Evolutionary conservation across 1,140 invertebrate species (phyloP), one percentile per base, ranked within the genome.

Genomic region (Papilio dardanus): DNA sequence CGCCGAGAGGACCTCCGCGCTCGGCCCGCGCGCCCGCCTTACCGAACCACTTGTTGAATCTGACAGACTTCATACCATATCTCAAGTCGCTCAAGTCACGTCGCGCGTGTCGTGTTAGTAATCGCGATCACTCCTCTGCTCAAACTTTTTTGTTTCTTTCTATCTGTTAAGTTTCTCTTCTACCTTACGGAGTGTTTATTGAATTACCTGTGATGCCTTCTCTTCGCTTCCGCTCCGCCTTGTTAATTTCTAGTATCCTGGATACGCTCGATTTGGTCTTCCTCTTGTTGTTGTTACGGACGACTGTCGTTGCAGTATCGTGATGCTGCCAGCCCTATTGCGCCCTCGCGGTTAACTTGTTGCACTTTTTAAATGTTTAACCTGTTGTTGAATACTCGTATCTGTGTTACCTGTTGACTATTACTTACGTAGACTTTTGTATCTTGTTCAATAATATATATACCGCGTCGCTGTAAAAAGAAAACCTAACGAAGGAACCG

Each of bases 351-450:
- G 79, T 81, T 83, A 82, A 81, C 78, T 90, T 87, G 88, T 92
- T 91, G 84, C 86, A 90, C 83, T 91, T 91, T 91, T 90, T 82
- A 89, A 88, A 89, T 89, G 87, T 90, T 88, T 90, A 87, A 82
- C 87, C 86, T 89, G 86, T 92, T 91, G 87, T 89, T 89, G 75
- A 86, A 87, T 88, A 89, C 87, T 90, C 89, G 80, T 86, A 88
- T 88, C 90, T 92, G 87, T 92, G 89, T 92, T 93, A 93, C 85
- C 89, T 93, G 90, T 93, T 93, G 85, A 91, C 88, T 92, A 91
- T 90, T 92, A 86, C 88, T 87, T 89, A 87, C 79, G 80, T 87
- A 87, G 74, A 86, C 84, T 79, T 87, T 79, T 85, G 76, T 86
- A 87, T 82, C 75, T 74, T 77, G 82, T 85, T 86, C 84, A 46